Conservation (phyloP, 2,113 vertebrate genomes). For the Solea senegalensis region DNA sequence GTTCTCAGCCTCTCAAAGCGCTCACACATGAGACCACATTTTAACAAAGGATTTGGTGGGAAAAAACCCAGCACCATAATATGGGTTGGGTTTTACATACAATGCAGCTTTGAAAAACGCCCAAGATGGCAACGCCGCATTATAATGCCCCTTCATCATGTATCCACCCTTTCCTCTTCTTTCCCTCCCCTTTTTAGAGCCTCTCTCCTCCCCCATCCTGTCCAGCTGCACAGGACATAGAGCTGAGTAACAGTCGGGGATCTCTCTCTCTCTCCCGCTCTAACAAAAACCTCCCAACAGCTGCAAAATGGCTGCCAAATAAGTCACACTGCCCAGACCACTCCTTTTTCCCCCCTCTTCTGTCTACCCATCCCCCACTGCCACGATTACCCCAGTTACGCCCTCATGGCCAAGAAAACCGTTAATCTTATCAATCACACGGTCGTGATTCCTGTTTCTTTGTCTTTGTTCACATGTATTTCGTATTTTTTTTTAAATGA, state of each 20-base stretch:
- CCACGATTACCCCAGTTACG: slow-evolving; percentile 56
- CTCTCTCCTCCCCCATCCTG: slow-evolving; percentile 55
- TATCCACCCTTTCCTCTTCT: slow-evolving; percentile 46
- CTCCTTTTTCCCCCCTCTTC: slow-evolving; percentile 60
- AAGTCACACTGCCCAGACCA: slow-evolving; percentile 58
- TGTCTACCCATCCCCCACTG: slow-evolving; percentile 60
- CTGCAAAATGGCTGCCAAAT: slow-evolving; percentile 73
- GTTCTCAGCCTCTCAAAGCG: background rate
- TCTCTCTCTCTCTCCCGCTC: slow-evolving; percentile 34
- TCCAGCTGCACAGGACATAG: slow-evolving; percentile 44
- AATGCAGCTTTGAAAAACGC: background rate
- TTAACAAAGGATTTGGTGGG: background rate
- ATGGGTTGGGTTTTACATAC: background rate
- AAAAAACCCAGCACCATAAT: background rate
- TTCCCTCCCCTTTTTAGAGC: slow-evolving; percentile 31
- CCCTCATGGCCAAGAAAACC: slow-evolving; percentile 12
- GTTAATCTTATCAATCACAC: slow-evolving; percentile 4
- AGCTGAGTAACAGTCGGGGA: slow-evolving; percentile 52
- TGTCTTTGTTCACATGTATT: background rate
- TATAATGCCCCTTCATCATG: slow-evolving; percentile 35
- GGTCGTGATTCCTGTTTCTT: background rate
- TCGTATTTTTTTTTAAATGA: background rate
- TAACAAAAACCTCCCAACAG: slow-evolving; percentile 71
- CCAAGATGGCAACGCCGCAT: slow-evolving; percentile 26
- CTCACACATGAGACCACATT: background rate